Conservation (phyloP, 2,888 invertebrate genomes). For the Phalera bucephala region DNA sequence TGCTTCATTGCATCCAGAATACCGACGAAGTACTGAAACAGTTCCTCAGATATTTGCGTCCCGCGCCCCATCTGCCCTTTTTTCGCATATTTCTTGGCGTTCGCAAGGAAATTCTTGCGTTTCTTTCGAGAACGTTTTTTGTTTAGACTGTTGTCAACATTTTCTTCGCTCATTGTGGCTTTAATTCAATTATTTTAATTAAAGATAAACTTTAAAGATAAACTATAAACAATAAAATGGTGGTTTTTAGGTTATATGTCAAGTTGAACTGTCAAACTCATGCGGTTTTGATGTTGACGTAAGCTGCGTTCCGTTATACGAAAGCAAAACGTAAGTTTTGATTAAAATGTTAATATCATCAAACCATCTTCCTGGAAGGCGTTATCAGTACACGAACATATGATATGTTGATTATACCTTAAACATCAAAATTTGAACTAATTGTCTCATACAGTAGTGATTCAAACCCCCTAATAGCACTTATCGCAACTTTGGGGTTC, state of each 20-base stretch:
- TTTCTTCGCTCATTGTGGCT: slow-evolving; percentile 54
- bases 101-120: slow-evolving; percentile 86
- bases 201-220: neutral
- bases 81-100: slow-evolving; percentile 90
- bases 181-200: too few relatives aligned
- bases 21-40: slow-evolving; percentile 90
- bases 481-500: too few relatives aligned
- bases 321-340: too few relatives aligned
- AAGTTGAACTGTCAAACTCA: slow-evolving; percentile 27
- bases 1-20: slow-evolving; percentile 88
- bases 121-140: slow-evolving; percentile 83
- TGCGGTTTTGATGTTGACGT: slow-evolving; percentile 5
- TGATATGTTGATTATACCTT: too few relatives aligned
- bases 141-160: slow-evolving; percentile 37
- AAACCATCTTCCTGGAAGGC: too few relatives aligned
- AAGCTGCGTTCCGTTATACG: neutral
- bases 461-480: too few relatives aligned
- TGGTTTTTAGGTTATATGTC: slow-evolving; percentile 31
- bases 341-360: too few relatives aligned
- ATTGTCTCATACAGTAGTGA: too few relatives aligned
- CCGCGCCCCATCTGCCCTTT: slow-evolving; percentile 89
- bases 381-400: neutral
- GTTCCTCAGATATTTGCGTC: slow-evolving; percentile 86
- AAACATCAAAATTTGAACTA: too few relatives aligned
- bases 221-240: slow-evolving; percentile 18